Percentiles rank a stretch among this genome's conserved stretches.
Conservation (phyloP, 2,888 invertebrate genomes). For the Pristionchus mayeri region DNA sequence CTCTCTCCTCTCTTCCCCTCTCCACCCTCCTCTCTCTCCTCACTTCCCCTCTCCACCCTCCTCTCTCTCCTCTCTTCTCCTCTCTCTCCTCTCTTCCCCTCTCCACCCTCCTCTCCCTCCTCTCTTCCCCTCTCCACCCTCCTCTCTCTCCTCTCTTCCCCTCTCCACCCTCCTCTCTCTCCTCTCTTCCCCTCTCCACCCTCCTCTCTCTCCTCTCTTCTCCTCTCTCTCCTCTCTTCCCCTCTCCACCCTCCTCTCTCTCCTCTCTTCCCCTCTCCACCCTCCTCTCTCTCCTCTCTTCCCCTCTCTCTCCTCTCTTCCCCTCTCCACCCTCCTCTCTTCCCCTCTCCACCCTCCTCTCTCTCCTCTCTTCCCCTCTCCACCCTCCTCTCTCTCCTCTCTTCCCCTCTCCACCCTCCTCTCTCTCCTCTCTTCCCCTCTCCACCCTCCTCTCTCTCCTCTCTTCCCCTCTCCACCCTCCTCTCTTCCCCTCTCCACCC, state of each 20-base stretch:
- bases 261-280: constrained; percentile 82
- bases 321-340: constrained; percentile 72
- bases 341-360: too few species aligned
- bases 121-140: constrained; percentile 83
- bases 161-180: constrained; percentile 89
- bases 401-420: too few species aligned
- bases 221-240: too few species aligned
- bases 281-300: constrained; percentile 80
- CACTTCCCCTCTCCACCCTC: constrained; percentile 82
- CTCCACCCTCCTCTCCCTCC: too few species aligned
- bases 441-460: constrained; percentile 90
- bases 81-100: too few species aligned
- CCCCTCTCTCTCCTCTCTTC: constrained; percentile 88
- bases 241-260: constrained; percentile 88
- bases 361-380: constrained; percentile 84
- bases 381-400: constrained; percentile 90
- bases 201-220: constrained; percentile 77
- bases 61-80: constrained; percentile 86
- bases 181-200: constrained; percentile 79
- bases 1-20: constrained; percentile 85
- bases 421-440: constrained; percentile 64
- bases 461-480: constrained; percentile 78
- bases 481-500: too few species aligned
- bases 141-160: constrained; percentile 54
- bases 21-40: constrained; percentile 77